Evolutionary conservation across 2,113 vertebrate genomes (phyloP), one percentile per base, ranked within the genome.

Genomic region (Hippocampus abdominalis): DNA sequence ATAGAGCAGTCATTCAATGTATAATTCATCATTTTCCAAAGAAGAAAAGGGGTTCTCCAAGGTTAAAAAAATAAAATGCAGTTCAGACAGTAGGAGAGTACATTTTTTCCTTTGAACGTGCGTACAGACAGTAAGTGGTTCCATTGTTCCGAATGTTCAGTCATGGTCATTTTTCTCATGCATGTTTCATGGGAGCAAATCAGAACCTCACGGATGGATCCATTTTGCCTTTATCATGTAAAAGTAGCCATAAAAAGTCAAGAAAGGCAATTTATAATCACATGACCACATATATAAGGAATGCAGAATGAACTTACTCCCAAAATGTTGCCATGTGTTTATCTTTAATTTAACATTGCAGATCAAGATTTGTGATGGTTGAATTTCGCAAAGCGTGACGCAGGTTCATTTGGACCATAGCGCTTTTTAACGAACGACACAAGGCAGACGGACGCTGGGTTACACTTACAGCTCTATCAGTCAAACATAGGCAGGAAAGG

Each of bases 371-470:
- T 7, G 57, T 18, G 25, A 60, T 32, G 15, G 27, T 29, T 59
- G 8, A 23, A 56, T 57, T 32, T 60, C 16, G 27, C 8, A 3
- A 18, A 86, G 87, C 83, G 79, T 88, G 85, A 87, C 86, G 81
- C 80, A 27, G 72, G 74, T 81, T 87, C 83, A 88, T 90, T 90
- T 84, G 79, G 85, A 81, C 66, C 77, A 72, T 57, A 84, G 79
- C 84, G 81, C 72, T 81, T 84, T 85, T 86, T 86, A 83, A 87
- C 73, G 75, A 83, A 74, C 80, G 69, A 75, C 81, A 73, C 83
- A 82, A 84, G 86, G 82, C 88, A 87, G 85, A 84, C 81, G 82
- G 84, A 82, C 79, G 74, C 85, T 60, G 39, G 75, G 74, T 88
- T 89, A 75, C 82, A 75, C 71, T 57, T 27, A 84, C 68, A 60